phyloP scores from a whole-genome alignment of 2,113 vertebrate genomes.

The Cochlearius cochlearius region DNA sequence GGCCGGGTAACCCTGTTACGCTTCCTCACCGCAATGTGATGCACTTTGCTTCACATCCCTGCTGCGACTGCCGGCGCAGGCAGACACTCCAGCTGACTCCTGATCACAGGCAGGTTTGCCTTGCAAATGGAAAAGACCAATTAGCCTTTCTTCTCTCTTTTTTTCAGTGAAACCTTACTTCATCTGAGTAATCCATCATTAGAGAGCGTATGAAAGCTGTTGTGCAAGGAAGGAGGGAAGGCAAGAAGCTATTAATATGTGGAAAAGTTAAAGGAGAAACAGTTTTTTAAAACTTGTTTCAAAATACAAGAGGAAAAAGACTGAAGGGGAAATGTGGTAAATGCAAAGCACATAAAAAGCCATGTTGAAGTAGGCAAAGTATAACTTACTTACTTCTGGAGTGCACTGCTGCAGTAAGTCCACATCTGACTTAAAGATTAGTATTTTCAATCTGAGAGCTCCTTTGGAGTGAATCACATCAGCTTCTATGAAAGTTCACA shows the following conservation, averaged over 20 bases:
- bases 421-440: not conserved
- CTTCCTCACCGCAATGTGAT: not conserved
- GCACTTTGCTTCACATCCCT: not conserved
- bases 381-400: not conserved
- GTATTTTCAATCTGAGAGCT: not conserved
- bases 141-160: not conserved
- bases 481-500: not conserved
- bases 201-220: not conserved
- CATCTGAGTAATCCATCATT: not conserved
- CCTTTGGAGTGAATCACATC: not conserved
- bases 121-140: not conserved
- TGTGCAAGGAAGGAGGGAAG: not conserved
- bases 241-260: not conserved
- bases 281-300: not conserved
- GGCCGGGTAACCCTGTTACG: not conserved
- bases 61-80: not conserved
- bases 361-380: not conserved
- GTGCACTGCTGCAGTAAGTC: not conserved
- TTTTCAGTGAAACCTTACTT: not conserved
- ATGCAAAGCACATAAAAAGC: not conserved
- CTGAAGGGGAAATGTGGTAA: not conserved
- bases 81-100: not conserved
- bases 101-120: not conserved
- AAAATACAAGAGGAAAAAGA: not conserved
- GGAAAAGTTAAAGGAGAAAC: not conserved